Evolutionary conservation across 1,140 invertebrate genomes (phyloP), one percentile per base, ranked within the genome.

Genomic region (Lanistes nyassanus): DNA sequence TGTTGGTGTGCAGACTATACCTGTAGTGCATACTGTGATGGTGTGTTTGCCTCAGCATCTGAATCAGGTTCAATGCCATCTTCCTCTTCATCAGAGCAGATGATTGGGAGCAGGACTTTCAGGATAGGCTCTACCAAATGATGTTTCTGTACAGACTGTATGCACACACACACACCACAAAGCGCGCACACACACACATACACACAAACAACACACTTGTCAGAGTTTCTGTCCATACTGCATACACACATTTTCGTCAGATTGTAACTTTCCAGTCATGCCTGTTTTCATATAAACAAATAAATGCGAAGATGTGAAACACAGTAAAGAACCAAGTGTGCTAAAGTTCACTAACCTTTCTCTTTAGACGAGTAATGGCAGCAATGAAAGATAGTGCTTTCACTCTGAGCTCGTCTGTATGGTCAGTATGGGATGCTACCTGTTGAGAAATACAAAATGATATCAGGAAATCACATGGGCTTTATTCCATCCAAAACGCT

Each of bases 81-180:
- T 26, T 91, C 92, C 65, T 93, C 91, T 34, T 82, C 82, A 47
- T 78, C 81, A 47, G 82, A 78, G 56, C 92, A 92, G 92, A 95
- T 93, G 55, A 95, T 87, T 37, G 90, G 88, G 82, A 95, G 94
- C 5, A 95, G 81, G 16, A 92, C 91, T 58, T 91, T 89, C 21
- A 96, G 88, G 34, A 95, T 94, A 3, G 94, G 93, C 64, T 92
- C 91, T 31, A 95, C 89, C 13, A 95, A 84, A 83, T 95, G 94
- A 75, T 94, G 91, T 81, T 95, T 95, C 29, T 94, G 85, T 37
- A 95, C 91, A 2, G 92, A 87, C 91, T 92, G 82, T 36, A 87
- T 87, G 62, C 65, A 69, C 80, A 72, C 65, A 66, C 34, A 64
- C 58, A 60, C 7, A 60, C n/a, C n/a, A 60, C n/a, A 21, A 60